Evolutionary conservation across 2,888 invertebrate species (phyloP).

Genomic region (Philereme transversata): DNA sequence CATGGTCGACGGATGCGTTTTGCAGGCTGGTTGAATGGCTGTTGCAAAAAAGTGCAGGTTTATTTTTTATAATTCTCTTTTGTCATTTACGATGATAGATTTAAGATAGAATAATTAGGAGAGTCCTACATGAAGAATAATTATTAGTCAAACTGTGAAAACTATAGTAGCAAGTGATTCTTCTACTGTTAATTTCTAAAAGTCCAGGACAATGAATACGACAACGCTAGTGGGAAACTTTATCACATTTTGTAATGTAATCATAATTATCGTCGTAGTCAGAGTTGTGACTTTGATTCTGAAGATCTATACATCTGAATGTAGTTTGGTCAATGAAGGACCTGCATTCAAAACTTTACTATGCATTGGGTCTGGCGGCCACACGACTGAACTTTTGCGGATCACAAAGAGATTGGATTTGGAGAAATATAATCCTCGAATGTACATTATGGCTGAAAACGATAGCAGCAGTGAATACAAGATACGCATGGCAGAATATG

Average conservation of each 20-base stretch:
- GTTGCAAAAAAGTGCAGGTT: no score
- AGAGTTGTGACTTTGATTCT: slow-evolving; percentile 54
- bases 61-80: no score
- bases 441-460: slow-evolving; percentile 90
- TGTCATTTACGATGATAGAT: no score
- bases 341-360: slow-evolving; percentile 78
- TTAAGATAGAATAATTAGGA: no score
- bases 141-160: no score
- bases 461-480: slow-evolving; percentile 90
- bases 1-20: no score
- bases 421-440: slow-evolving; percentile 87
- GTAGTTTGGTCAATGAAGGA: slow-evolving; percentile 45
- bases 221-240: slow-evolving; percentile 7
- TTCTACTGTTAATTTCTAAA: background rate
- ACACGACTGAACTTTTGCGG: slow-evolving; percentile 96
- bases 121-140: no score
- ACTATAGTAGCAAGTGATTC: no score
- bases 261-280: slow-evolving; percentile 39
- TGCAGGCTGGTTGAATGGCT: no score
- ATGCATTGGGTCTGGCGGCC: slow-evolving; percentile 93
- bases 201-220: slow-evolving; percentile 2
- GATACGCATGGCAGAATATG: slow-evolving; percentile 81
- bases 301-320: slow-evolving; percentile 52
- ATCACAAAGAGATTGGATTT: slow-evolving; percentile 86
- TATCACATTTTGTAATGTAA: slow-evolving; percentile 8